Evolutionary conservation across 2,888 invertebrate genomes (phyloP).

Genomic region (Apoderus coryli): DNA sequence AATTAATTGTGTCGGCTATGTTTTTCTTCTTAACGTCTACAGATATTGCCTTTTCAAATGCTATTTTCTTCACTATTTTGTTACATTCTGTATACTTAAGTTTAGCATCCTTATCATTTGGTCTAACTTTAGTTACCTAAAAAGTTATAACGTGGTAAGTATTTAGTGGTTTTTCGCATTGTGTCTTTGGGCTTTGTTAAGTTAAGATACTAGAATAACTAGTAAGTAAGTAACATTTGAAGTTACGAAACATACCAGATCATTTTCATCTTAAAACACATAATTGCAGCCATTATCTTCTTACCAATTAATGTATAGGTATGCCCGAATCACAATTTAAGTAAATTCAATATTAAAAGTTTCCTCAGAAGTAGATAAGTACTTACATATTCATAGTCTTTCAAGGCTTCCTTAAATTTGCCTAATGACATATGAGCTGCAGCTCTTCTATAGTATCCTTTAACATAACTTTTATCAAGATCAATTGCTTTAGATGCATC

Average conservation of each 20-base stretch:
- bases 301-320: too few relatives aligned
- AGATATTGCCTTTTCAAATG: constrained; percentile 94
- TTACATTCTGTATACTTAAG: constrained; percentile 85
- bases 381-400: constrained; percentile 91
- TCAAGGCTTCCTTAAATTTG: constrained; percentile 90
- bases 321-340: too few relatives aligned
- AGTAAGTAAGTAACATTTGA: too few relatives aligned
- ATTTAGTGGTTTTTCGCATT: too few relatives aligned
- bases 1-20: constrained; percentile 75
- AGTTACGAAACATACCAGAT: too few relatives aligned
- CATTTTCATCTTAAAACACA: too few relatives aligned
- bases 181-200: too few relatives aligned
- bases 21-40: constrained; percentile 78
- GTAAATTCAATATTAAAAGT: too few relatives aligned
- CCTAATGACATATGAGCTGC: constrained; percentile 96
- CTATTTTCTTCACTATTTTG: constrained; percentile 88
- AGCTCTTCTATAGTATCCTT: constrained; percentile 94
- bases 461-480: constrained; percentile 77
- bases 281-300: too few relatives aligned
- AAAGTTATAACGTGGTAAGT: constrained; percentile 22
- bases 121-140: constrained; percentile 80
- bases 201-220: too few relatives aligned
- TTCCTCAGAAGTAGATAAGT: too few relatives aligned
- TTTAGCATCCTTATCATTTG: constrained; percentile 89
- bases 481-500: constrained; percentile 90